These are phyloP conservation scores for Pseudococcus viburni DNA, from an alignment of 2,888 invertebrate species.

Conservation along the genomic window DNA sequence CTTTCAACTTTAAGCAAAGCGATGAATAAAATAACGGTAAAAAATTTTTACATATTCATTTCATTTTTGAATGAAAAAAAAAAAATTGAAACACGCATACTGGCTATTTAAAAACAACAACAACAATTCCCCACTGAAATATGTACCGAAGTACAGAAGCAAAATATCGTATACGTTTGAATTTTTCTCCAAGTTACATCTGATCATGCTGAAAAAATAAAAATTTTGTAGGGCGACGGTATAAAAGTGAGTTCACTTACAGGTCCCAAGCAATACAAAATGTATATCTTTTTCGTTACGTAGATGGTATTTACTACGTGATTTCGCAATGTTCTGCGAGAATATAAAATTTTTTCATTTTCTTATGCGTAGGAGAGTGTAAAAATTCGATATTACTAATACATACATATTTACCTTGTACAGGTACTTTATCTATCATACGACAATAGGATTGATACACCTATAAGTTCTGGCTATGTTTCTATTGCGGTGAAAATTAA, in stretches of 20 bases:
- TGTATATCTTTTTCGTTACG: neutral
- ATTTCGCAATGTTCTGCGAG: neutral
- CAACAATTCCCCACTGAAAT: slow-evolving; percentile 3
- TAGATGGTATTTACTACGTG: neutral
- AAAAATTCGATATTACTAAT: neutral
- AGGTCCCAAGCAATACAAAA: neutral
- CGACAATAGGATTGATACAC: neutral
- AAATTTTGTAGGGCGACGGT: neutral
- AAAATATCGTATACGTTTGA: neutral
- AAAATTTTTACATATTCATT: slow-evolving; percentile 12
- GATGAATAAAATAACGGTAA: slow-evolving; percentile 1
- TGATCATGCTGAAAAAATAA: slow-evolving; percentile 8
- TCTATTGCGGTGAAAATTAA: neutral
- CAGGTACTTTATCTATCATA: too few relatives aligned
- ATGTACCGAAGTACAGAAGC: neutral
- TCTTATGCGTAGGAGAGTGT: neutral
- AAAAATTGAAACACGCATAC: neutral
- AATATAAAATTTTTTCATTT: slow-evolving; percentile 13
- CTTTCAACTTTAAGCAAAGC: neutral
- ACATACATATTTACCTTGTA: too few relatives aligned
- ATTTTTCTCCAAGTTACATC: neutral
- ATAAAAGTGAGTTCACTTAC: neutral
- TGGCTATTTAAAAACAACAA: slow-evolving; percentile 17
- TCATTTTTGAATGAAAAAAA: neutral
- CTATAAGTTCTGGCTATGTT: neutral